Evolutionary conservation across 2,113 vertebrate genomes (phyloP).

Genomic region (Ahaetulla prasina): DNA sequence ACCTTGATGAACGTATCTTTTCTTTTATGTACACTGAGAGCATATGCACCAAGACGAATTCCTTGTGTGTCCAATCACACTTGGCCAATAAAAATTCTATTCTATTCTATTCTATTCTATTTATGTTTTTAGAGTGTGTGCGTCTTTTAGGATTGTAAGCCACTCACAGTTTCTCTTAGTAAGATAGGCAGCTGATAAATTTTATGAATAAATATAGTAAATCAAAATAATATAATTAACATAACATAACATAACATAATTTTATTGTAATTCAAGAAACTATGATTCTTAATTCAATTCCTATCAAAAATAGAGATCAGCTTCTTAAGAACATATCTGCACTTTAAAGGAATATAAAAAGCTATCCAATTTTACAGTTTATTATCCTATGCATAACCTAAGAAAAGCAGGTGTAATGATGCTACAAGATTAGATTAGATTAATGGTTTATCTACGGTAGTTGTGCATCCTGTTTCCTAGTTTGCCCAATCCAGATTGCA

Average conservation of each 20-base stretch:
- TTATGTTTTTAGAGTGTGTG: too few species aligned
- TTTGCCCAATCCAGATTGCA: neutral
- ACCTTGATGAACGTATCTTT: too few species aligned
- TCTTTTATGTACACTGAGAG: too few species aligned
- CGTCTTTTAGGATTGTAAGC: too few species aligned
- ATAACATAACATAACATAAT: neutral
- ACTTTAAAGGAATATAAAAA: neutral
- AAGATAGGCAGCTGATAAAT: neutral
- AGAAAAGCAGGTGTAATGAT: neutral
- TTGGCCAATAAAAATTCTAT: too few species aligned
- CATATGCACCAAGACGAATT: too few species aligned
- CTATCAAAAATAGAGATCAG: neutral
- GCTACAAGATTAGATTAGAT: neutral
- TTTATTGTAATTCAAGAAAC: neutral
- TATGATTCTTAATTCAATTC: neutral
- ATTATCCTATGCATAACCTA: neutral
- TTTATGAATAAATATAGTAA: neutral
- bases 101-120: too few species aligned
- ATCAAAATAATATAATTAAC: neutral
- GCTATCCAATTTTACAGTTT: neutral
- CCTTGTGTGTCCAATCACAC: too few species aligned
- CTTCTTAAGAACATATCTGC: neutral
- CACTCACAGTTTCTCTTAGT: neutral
- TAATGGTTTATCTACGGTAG: neutral
- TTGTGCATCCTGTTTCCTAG: neutral